These are phyloP conservation scores for Mastigias papua DNA, from an alignment of 30 jellyfish, hydroid and myxozoan genomes.

Conservation along the genomic window DNA sequence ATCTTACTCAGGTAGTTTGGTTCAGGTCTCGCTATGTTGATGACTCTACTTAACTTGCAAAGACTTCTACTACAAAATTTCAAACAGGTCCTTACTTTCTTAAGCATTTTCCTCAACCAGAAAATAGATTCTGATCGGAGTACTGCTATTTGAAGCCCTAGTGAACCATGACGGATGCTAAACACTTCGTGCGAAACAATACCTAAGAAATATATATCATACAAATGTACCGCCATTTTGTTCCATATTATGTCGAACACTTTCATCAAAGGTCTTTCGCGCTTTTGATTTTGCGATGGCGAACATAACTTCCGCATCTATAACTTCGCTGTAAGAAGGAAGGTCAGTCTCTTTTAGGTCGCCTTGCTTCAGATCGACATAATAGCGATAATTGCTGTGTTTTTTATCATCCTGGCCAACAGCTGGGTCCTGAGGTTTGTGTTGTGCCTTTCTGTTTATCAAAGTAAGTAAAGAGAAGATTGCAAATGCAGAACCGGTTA, in stretches of 20 bases:
- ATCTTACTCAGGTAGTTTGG: no score
- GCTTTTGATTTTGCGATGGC: not conserved
- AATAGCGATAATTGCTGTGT: not conserved
- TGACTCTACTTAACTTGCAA: no score
- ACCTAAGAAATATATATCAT: not conserved
- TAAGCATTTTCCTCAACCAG: no score
- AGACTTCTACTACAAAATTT: no score
- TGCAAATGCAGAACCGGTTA: constrained; percentile 16
- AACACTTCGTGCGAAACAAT: no score
- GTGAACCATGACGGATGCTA: no score
- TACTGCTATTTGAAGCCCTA: no score
- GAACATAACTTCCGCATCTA: not conserved
- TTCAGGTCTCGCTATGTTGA: no score
- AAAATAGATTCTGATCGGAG: no score
- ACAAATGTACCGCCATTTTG: not conserved
- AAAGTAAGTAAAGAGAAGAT: constrained; percentile 13
- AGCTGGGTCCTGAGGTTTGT: not conserved
- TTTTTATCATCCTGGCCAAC: not conserved
- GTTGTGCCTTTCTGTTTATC: not conserved
- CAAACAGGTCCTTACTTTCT: no score
- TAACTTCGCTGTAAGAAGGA: not conserved
- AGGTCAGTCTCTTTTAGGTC: no score
- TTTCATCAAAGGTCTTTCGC: not conserved
- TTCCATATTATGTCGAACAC: not conserved
- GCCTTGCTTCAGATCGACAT: not conserved